Percentiles rank a stretch among this genome's conserved stretches.
Conservation (phyloP, 2,797 vertebrate species). For the Anabacerthia variegaticeps region DNA sequence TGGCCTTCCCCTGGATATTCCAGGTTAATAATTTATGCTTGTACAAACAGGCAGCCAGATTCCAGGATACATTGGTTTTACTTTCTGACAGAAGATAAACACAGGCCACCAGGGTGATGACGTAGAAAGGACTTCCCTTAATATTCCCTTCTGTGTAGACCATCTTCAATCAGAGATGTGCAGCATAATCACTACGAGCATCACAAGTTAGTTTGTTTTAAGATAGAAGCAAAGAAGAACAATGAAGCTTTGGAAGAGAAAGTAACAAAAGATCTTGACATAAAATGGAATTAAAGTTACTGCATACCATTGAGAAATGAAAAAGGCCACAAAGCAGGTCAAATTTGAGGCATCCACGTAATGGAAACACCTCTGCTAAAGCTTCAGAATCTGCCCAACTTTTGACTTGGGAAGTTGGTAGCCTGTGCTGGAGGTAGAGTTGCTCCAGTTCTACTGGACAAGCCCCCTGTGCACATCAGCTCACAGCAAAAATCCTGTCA, state of each 20-base stretch:
- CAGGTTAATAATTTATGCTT: constrained; percentile 53
- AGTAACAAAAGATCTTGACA: not conserved
- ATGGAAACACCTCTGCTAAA: not conserved
- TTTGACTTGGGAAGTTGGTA: not conserved
- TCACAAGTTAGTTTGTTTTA: not conserved
- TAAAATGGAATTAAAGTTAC: not conserved
- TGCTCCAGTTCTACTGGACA: not conserved
- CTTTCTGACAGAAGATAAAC: constrained; percentile 57
- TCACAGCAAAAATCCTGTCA: not conserved
- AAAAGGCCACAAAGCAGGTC: not conserved
- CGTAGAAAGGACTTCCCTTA: not conserved
- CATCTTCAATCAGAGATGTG: constrained; percentile 38
- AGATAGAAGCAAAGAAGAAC: not conserved
- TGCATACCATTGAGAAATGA: not conserved
- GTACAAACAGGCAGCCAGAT: constrained; percentile 42
- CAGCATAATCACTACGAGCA: not conserved
- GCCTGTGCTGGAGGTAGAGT: not conserved
- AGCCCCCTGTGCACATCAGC: not conserved
- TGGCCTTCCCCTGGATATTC: not conserved
- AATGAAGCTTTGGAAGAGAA: not conserved
- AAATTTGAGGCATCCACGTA: not conserved
- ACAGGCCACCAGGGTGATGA: constrained; percentile 13
- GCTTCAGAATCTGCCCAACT: not conserved
- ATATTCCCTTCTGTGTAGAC: not conserved
- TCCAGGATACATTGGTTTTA: constrained; percentile 54